Evolutionary conservation across 2,797 vertebrate species (phyloP).

Genomic region (Rhinatrema bivittatum): DNA sequence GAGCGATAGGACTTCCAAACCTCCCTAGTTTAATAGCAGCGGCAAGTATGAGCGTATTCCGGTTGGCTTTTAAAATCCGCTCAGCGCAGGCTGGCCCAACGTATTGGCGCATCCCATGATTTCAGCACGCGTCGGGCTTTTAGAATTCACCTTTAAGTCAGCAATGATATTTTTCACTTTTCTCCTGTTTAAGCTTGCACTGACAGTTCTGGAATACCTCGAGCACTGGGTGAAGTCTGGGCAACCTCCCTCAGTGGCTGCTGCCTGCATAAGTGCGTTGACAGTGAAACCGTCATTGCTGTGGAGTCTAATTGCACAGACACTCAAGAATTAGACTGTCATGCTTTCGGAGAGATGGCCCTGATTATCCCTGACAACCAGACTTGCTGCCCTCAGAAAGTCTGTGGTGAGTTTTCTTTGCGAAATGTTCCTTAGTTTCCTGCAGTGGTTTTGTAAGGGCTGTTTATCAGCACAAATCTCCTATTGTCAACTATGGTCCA

Average conservation of each 20-base stretch:
- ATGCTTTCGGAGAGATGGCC: slow-evolving; percentile 67
- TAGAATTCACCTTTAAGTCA: no score
- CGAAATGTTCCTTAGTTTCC: no score
- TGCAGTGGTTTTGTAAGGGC: no score
- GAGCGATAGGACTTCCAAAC: no score
- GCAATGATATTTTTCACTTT: not conserved
- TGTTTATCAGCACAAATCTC: no score
- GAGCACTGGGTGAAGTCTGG: slow-evolving; percentile 80
- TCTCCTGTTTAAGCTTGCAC: slow-evolving; percentile 75
- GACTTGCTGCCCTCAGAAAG: slow-evolving; percentile 78
- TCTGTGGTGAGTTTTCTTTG: slow-evolving; percentile 75
- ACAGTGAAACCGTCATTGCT: slow-evolving; percentile 70
- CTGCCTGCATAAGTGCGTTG: slow-evolving; percentile 80
- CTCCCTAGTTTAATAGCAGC: no score
- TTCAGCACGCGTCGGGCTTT: no score
- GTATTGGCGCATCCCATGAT: no score
- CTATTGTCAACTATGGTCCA: no score
- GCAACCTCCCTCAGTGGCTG: slow-evolving; percentile 77
- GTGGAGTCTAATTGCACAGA: slow-evolving; percentile 74
- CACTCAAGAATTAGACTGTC: slow-evolving; percentile 49
- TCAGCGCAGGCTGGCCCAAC: no score
- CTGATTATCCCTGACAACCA: slow-evolving; percentile 68
- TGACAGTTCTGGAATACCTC: slow-evolving; percentile 74
- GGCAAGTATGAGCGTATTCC: no score
- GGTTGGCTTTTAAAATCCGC: no score